These are phyloP conservation scores for Ptilorrhoa leucosticta DNA, from an alignment of 2,113 vertebrate genomes.

Conservation along the genomic window DNA sequence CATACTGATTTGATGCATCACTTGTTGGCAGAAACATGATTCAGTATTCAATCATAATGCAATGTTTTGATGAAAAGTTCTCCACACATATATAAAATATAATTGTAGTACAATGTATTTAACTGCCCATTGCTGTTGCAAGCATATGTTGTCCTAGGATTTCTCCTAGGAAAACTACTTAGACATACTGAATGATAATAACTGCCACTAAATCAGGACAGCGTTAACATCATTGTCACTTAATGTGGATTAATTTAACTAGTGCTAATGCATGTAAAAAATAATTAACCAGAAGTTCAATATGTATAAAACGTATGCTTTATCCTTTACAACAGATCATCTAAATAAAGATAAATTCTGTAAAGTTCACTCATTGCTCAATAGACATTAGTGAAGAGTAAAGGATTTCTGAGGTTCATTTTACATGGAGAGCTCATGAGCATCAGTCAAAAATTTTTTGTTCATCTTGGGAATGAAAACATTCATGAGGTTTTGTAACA, in stretches of 20 bases:
- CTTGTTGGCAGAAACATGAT: slow-evolving; percentile 46
- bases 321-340: neutral
- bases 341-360: neutral
- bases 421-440: neutral
- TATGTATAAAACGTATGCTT: neutral
- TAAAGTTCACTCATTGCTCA: neutral
- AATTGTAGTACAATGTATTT: slow-evolving; percentile 30
- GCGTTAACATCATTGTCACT: neutral
- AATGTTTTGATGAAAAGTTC: slow-evolving; percentile 37
- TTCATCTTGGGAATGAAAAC: neutral
- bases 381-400: neutral
- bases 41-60: neutral
- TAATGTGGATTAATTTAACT: slow-evolving; percentile 23
- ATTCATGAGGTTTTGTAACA: neutral
- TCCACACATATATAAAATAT: slow-evolving; percentile 14
- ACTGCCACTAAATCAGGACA: slow-evolving; percentile 18
- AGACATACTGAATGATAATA: neutral
- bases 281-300: neutral
- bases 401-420: neutral
- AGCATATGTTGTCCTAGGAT: neutral
- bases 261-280: slow-evolving; percentile 25
- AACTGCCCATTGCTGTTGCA: slow-evolving; percentile 10
- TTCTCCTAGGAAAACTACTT: slow-evolving; percentile 19
- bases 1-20: slow-evolving; percentile 37
- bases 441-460: neutral